Base-by-base conservation (phyloP, 2,888 invertebrate genomes). In the Acronicta aceris region DNA sequence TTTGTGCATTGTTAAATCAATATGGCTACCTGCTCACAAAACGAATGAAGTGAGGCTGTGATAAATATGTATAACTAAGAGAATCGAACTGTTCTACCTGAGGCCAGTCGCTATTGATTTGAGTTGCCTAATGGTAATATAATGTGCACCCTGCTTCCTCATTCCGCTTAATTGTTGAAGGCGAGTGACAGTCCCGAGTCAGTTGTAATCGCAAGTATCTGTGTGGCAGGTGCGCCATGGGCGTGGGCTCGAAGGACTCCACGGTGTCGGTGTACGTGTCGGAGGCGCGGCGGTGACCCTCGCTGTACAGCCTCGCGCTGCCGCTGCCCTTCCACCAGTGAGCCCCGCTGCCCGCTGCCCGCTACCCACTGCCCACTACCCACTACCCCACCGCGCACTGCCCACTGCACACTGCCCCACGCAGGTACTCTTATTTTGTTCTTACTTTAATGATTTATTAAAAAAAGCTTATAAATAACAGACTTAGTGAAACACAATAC, bases 221-320 rank as follows among this genome's bases (percentile, higher is more conserved):
- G 16, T 27, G 33, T 2, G n/a, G 36, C 86, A 96, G 97, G 84
- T 96, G 97, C 77, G 96, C 97, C 68, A 92, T 99, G 84, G 98
- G 98, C 68, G 97, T 98, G 74, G 98, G 98, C 71, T 97, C 97
- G 67, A 96, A 97, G 81, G 99, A 99, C 93, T 97, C 96, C 78
- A 96, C 97, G 71, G 96, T 98, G 79, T 97, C 97, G 73, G 97
- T 98, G 78, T 98, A 98, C 92, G 96, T 96, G 81, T 87, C 96
- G 59, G 96, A 97, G 86, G 91, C 95, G 82, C 95, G 96, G 69
- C 96, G 97, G 96, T 96, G 96, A 96, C 96, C 95, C 88, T 93
- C 95, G 83, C 92, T 94, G 75, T 92, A 86, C 86, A 81, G 86
- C 81, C 86, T 86, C 60, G 81, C 90, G 81, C 88, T 87, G 82